A percentile compares a stretch with the other conserved stretches of the same genome.
phyloP scores from a whole-genome alignment of 2,113 vertebrate genomes.

The Pangasianodon gigas region DNA sequence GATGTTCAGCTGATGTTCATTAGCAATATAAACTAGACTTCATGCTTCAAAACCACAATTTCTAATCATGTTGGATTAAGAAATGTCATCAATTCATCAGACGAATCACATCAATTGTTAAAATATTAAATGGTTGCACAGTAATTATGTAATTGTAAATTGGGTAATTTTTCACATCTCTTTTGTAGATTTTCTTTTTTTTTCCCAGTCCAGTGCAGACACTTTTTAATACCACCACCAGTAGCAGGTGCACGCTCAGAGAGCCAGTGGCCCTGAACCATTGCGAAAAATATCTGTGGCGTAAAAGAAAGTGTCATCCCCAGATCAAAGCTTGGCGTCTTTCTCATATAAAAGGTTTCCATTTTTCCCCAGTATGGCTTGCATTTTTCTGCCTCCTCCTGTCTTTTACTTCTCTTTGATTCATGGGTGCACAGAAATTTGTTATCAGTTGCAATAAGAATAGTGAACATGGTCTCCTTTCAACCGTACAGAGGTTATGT shows the following conservation, averaged over 20 bases:
- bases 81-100: background rate
- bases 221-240: background rate
- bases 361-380: slow-evolving; percentile 5
- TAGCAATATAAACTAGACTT: background rate
- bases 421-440: slow-evolving; percentile 10
- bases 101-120: background rate
- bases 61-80: background rate
- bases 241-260: background rate
- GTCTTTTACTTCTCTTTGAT: slow-evolving; percentile 41
- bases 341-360: slow-evolving; percentile 23
- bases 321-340: slow-evolving; percentile 35
- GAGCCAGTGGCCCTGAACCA: slow-evolving; percentile 27
- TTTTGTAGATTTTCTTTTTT: background rate
- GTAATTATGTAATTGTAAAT: background rate
- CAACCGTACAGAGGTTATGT: background rate
- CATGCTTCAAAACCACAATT: background rate
- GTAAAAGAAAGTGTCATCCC: background rate
- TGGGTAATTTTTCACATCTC: background rate
- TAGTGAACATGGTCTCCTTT: background rate
- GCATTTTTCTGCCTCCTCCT: slow-evolving; percentile 15
- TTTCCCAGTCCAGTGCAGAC: background rate
- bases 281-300: slow-evolving; percentile 18
- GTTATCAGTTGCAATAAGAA: background rate
- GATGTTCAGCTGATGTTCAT: background rate
- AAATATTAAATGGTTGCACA: background rate